These are phyloP conservation scores for Eunapius fragilis DNA, from an alignment of 37 sponge, comb jelly and placozoan species.

Conservation along the genomic window DNA sequence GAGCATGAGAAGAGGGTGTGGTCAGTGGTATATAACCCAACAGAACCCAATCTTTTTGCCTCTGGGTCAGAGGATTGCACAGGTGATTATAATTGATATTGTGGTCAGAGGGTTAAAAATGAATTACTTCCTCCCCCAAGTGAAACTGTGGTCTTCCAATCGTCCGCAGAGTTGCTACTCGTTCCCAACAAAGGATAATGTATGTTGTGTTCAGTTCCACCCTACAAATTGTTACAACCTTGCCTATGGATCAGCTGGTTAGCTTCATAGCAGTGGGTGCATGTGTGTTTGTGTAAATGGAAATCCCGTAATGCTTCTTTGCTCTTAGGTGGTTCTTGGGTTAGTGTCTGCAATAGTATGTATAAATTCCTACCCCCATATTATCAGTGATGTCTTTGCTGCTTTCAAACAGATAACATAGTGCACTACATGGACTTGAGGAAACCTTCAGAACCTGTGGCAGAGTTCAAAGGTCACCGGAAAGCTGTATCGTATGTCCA, in stretches of 20 bases:
- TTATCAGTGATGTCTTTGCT: background rate
- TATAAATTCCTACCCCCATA: background rate
- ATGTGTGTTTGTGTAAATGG: background rate
- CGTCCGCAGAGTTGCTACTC: constrained; percentile 39
- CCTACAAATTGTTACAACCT: constrained; percentile 50
- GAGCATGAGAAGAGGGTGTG: constrained; percentile 84
- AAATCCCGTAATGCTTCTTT: too few species aligned
- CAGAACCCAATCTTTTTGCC: constrained; percentile 69
- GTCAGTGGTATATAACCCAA: constrained; percentile 73
- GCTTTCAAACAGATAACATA: constrained; percentile 84
- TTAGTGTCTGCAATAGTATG: too few species aligned
- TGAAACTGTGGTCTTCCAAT: constrained; percentile 74
- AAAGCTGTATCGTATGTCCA: constrained; percentile 87
- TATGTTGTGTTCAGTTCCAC: constrained; percentile 78
- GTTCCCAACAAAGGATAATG: constrained; percentile 60
- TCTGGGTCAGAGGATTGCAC: constrained; percentile 87
- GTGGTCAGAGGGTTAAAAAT: background rate
- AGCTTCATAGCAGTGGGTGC: background rate
- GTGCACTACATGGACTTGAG: constrained; percentile 74
- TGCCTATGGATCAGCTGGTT: constrained; percentile 86
- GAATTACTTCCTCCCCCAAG: constrained; percentile 1
- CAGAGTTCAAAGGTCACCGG: constrained; percentile 71
- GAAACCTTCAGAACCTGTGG: constrained; percentile 38
- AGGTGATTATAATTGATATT: constrained; percentile 31
- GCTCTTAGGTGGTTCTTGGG: too few species aligned